These are phyloP conservation scores for Drosophila meridionalis DNA, from an alignment of 2,888 invertebrate genomes.

Conservation along the genomic window DNA sequence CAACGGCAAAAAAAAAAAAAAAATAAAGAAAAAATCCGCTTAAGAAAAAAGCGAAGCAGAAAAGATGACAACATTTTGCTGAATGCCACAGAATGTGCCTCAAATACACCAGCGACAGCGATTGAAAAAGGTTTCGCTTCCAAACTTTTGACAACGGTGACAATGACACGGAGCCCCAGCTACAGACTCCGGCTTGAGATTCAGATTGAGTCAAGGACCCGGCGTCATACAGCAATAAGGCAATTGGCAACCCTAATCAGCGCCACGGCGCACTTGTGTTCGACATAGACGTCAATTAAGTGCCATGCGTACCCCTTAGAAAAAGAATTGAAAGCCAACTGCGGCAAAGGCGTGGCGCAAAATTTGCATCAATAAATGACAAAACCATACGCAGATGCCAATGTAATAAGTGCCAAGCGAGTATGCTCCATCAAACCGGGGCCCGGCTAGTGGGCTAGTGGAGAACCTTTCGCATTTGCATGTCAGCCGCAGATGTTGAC, in stretches of 20 bases:
- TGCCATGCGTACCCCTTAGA: constrained; percentile 38
- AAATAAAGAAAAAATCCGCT: not conserved
- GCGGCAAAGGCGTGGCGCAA: constrained; percentile 44
- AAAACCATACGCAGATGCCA: constrained; percentile 79
- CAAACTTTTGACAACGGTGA: constrained; percentile 72
- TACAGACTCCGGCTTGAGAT: not conserved
- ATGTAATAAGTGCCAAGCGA: constrained; percentile 77
- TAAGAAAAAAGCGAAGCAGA: not conserved
- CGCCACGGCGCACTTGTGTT: constrained; percentile 69
- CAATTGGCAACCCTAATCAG: constrained; percentile 73
- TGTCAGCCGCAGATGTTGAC: constrained; percentile 74
- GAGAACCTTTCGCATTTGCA: constrained; percentile 70
- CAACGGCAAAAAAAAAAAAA: constrained; percentile 40
- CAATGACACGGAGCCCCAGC: constrained; percentile 61
- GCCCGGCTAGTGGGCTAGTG: constrained; percentile 14
- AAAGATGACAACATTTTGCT: constrained; percentile 57
- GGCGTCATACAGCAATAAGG: constrained; percentile 30
- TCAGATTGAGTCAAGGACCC: constrained; percentile 9
- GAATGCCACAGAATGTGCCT: constrained; percentile 45
- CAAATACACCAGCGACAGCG: constrained; percentile 29
- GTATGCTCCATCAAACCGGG: constrained; percentile 70
- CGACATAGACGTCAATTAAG: constrained; percentile 78
- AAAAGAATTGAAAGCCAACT: not conserved
- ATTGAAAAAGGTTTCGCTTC: constrained; percentile 57
- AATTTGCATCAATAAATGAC: constrained; percentile 80